Evolutionary conservation across 2,888 invertebrate genomes (phyloP).

Genomic region (Cyaniris semiargus): DNA sequence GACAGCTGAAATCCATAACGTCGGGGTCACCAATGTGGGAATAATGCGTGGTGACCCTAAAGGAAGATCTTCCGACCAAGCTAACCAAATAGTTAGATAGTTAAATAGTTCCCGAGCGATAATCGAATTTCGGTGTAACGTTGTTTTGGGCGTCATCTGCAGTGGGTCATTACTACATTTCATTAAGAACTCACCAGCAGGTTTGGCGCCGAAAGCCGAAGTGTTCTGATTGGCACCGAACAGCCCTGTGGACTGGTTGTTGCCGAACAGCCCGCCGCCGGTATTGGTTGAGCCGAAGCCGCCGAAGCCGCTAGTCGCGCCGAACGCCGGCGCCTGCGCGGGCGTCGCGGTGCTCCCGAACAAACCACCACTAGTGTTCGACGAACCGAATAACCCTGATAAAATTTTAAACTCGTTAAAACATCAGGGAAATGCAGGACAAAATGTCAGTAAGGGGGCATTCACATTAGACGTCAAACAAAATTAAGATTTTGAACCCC

Average conservation of each 20-base stretch:
- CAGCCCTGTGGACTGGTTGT: slow-evolving; percentile 71
- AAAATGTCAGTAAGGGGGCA: no score
- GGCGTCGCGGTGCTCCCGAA: slow-evolving; percentile 58
- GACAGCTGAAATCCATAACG: no score
- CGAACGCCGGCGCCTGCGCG: slow-evolving; percentile 83
- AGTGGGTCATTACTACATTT: no score
- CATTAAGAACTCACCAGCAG: slow-evolving; percentile 72
- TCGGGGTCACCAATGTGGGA: no score
- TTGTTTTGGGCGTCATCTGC: no score
- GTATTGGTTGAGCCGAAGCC: slow-evolving; percentile 69
- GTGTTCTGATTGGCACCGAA: slow-evolving; percentile 81
- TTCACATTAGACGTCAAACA: no score
- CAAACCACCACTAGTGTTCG: slow-evolving; percentile 62
- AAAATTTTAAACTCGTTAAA: neutral
- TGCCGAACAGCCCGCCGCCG: slow-evolving; percentile 80
- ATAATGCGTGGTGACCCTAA: no score
- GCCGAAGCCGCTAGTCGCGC: slow-evolving; percentile 76
- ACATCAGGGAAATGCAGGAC: neutral
- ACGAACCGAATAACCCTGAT: slow-evolving; percentile 82
- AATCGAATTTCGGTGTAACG: no score
- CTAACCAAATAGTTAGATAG: no score
- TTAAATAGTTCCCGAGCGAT: no score
- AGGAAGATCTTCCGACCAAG: no score
- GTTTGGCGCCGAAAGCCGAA: slow-evolving; percentile 81
- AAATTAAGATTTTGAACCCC: no score